A percentile compares a stretch with the other conserved stretches of the same genome.
Evolutionary conservation across 2,888 invertebrate species (phyloP).

Genomic region (Hypomecis atomaria): DNA sequence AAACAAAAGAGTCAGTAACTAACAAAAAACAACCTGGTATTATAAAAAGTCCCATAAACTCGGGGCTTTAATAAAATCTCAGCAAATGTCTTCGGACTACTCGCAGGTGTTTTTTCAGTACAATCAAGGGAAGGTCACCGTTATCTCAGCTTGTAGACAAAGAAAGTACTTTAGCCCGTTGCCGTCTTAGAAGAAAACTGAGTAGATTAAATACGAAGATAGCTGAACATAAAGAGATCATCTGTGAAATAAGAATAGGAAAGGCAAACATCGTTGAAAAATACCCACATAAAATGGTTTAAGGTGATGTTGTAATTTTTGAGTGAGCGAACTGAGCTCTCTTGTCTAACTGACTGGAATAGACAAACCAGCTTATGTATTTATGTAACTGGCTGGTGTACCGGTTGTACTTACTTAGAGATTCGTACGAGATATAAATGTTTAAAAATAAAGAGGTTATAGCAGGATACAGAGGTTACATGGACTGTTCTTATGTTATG

Average conservation of each 20-base stretch:
- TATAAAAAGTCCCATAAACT: constrained; percentile 22
- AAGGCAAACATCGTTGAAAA: constrained; percentile 26
- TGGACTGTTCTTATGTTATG: too few species aligned
- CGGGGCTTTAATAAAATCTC: constrained; percentile 25
- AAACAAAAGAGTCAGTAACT: constrained; percentile 20
- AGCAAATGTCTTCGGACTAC: constrained; percentile 13
- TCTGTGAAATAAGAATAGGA: constrained; percentile 15
- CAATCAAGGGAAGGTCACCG: constrained; percentile 25
- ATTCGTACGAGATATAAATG: too few species aligned
- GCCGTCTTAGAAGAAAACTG: constrained; percentile 27
- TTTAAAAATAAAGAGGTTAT: too few species aligned
- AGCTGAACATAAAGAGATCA: constrained; percentile 29
- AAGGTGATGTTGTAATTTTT: constrained; percentile 21
- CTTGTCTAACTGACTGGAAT: background rate
- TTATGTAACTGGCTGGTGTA: too few species aligned
- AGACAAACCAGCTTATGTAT: too few species aligned
- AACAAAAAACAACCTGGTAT: constrained; percentile 21
- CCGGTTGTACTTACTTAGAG: too few species aligned
- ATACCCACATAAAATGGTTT: constrained; percentile 26
- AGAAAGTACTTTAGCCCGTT: constrained; percentile 17
- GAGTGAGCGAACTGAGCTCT: background rate
- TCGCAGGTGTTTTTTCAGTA: constrained; percentile 27
- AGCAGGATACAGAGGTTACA: too few species aligned
- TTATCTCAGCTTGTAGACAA: constrained; percentile 26
- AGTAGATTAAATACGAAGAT: constrained; percentile 33